Conservation (phyloP, 2,113 vertebrate species). For the Pionites leucogaster region DNA sequence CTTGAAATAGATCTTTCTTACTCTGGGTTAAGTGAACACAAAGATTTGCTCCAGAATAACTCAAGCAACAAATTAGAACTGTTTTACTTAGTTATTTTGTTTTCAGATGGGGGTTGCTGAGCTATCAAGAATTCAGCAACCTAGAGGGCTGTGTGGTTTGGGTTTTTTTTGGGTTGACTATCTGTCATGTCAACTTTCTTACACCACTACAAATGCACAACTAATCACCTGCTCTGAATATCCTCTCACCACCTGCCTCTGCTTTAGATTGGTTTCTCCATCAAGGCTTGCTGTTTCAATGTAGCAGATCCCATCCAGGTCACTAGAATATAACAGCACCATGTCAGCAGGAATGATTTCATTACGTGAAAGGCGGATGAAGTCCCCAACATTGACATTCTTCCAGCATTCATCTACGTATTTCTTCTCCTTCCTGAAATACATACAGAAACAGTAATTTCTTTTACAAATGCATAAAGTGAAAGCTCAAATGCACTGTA, state of each 20-base stretch:
- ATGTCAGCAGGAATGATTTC: constrained; percentile 93
- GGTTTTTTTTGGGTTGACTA: neutral
- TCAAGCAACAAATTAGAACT: neutral
- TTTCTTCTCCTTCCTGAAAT: constrained; percentile 79
- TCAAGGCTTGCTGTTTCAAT: constrained; percentile 93
- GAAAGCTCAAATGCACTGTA: neutral
- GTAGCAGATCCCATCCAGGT: constrained; percentile 89
- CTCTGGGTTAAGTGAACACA: neutral
- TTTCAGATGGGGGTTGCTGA: neutral
- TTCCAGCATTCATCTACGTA: constrained; percentile 87
- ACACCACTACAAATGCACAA: neutral
- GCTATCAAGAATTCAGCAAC: neutral
- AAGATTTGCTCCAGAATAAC: neutral
- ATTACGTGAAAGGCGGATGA: constrained; percentile 87
- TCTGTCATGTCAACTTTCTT: neutral
- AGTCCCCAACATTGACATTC: constrained; percentile 89
- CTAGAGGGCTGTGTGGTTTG: neutral
- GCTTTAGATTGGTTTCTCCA: constrained; percentile 94
- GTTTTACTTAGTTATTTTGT: neutral
- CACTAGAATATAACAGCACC: constrained; percentile 89
- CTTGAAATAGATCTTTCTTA: neutral
- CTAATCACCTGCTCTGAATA: constrained; percentile 78
- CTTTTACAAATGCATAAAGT: neutral
- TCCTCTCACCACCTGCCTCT: constrained; percentile 88
- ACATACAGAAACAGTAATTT: neutral